Evolutionary conservation across 1,140 invertebrate species (phyloP), one percentile per base, ranked within the genome.

Genomic region (Panulirus ornatus): DNA sequence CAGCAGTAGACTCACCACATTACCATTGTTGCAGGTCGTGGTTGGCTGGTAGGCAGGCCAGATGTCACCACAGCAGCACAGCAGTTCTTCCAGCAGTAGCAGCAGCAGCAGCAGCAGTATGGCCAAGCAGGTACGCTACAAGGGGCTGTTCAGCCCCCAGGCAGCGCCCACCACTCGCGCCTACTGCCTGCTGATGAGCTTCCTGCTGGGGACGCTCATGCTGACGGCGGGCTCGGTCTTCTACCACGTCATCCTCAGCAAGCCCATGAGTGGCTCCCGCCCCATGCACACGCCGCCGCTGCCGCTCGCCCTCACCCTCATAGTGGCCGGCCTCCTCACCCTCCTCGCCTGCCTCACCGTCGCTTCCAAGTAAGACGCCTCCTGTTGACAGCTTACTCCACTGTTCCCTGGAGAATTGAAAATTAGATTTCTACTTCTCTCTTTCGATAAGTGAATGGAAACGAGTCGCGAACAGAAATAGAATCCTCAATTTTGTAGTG

Each of bases 271-370:
- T 79, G 88, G 88, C 16, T 51, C 51, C 1, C 88, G 84, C 47
- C 88, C 79, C 30, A 89, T 89, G 79, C 88, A 89, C 88, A 89
- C 88, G 34, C 88, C 88, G 47, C 88, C 88, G 5, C 79, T 89
- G 5, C 79, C 88, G 11, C 79, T 89, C 42, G 88, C 88, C 34
- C 44, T 70, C 44, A 5, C 27, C 42, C 88, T 89, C 38, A 83
- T 89, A 30, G 22, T 47, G 0, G 42, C n/a, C 27, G 88, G 88
- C 27, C 6, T 71, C 38, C 3, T 76, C 42, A 84, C 70, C 9
- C 36, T 89, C 16, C 88, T 89, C 5, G 40, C 30, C 47, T 75
- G 79, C 88, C 27, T 76, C 88, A n/a, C 40, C 66, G 42, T 89
- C 66, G 88, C 88, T 38, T 89, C 79, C 79, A 89, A 54, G 88